phyloP scores from a whole-genome alignment of 2,797 vertebrate genomes.

The Acropternis orthonyx region DNA sequence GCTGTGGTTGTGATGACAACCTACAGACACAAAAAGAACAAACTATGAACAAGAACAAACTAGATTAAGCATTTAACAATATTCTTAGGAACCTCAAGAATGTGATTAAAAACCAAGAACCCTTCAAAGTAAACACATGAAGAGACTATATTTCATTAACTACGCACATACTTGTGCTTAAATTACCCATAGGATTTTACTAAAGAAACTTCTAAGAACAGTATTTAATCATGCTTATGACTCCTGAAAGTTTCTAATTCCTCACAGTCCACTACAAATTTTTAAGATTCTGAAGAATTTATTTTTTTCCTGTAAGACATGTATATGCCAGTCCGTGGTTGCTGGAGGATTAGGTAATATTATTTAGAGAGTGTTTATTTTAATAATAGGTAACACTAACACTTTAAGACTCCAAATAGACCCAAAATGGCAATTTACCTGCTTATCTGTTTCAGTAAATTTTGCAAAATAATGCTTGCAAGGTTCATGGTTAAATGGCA shows the following conservation, averaged over 20 bases:
- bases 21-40: background rate
- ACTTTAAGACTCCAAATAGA: background rate
- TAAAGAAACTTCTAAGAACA: background rate
- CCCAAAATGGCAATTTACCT: background rate
- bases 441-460: background rate
- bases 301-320: background rate
- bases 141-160: background rate
- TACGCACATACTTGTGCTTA: background rate
- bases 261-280: background rate
- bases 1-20: background rate
- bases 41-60: background rate
- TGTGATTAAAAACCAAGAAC: background rate
- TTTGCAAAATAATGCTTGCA: background rate
- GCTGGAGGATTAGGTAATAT: background rate
- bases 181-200: background rate
- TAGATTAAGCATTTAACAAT: background rate
- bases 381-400: background rate
- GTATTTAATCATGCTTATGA: background rate
- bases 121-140: background rate
- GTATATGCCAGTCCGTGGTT: rapidly evolving
- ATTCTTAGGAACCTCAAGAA: background rate
- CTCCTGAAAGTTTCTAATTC: background rate
- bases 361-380: background rate
- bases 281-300: background rate
- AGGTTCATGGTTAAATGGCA: background rate